Evolutionary conservation across 2,888 invertebrate genomes (phyloP).

Genomic region (Adelphocoris suturalis): DNA sequence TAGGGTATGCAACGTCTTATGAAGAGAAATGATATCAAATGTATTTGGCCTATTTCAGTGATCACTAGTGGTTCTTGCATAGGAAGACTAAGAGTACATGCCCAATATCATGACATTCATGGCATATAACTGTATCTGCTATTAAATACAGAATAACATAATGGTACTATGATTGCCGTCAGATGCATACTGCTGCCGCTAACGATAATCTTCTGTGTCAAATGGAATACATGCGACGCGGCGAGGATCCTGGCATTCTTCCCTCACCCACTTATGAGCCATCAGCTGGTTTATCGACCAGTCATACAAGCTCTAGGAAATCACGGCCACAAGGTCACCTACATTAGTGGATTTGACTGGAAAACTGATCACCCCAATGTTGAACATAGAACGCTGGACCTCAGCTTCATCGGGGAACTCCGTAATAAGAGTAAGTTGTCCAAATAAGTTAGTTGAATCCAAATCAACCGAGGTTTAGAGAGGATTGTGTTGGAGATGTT

Average conservation of each 20-base stretch:
- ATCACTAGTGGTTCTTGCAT: no score
- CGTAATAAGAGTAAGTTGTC: neutral
- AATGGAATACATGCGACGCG: neutral
- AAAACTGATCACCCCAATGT: conserved; percentile 19
- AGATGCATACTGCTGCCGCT: neutral
- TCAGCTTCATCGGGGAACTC: conserved; percentile 4
- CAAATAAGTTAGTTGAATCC: no score
- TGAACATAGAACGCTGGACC: neutral
- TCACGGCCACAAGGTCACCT: conserved; percentile 75
- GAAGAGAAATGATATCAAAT: no score
- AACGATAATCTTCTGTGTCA: neutral
- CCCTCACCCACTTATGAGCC: conserved; percentile 74
- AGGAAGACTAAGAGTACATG: no score
- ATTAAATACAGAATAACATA: no score
- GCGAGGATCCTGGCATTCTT: conserved; percentile 75
- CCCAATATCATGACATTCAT: no score
- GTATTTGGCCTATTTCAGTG: no score
- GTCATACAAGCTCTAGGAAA: conserved; percentile 74
- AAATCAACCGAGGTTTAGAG: no score
- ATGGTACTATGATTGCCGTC: no score
- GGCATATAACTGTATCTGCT: no score
- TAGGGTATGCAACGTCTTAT: no score
- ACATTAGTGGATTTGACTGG: conserved; percentile 27
- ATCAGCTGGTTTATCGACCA: conserved; percentile 73
- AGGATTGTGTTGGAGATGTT: no score